Conservation (phyloP, 37 sponge, comb jelly and placozoan genomes). For the Cliona cf. orientalis region DNA sequence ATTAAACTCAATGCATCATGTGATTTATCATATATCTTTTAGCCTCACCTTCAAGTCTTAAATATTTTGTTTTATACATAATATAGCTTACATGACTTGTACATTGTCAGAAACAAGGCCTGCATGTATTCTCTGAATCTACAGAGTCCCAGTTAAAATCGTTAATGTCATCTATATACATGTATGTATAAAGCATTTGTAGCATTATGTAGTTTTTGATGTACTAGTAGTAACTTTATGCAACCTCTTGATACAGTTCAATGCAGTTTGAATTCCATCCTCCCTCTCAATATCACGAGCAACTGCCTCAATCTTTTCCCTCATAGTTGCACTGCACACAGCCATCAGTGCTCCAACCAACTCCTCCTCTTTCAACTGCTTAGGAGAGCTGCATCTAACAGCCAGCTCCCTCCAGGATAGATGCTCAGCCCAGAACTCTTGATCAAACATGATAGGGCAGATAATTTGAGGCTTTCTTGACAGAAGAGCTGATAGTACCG, state of each 20-base stretch:
- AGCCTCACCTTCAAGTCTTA: too few relatives aligned
- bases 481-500: conserved; percentile 43
- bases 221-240: too few relatives aligned
- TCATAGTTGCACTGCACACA: background rate
- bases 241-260: conserved; percentile 26
- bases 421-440: conserved; percentile 58
- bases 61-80: too few relatives aligned
- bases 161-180: too few relatives aligned
- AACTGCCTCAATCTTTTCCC: background rate
- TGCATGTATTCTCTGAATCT: too few relatives aligned
- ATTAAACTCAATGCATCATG: too few relatives aligned
- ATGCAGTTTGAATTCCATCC: conserved; percentile 7
- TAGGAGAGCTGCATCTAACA: background rate
- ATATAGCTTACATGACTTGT: too few relatives aligned
- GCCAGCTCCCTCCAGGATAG: conserved; percentile 58
- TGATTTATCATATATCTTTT: too few relatives aligned
- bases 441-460: conserved; percentile 64
- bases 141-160: too few relatives aligned
- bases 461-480: conserved; percentile 42
- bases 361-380: conserved; percentile 4
- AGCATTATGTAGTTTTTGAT: too few relatives aligned
- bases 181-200: too few relatives aligned
- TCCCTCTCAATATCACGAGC: background rate
- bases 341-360: conserved; percentile 15
- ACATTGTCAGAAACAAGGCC: too few relatives aligned